phyloP scores from a whole-genome alignment of 2,888 invertebrate species.

The Nomada goodeniana region DNA sequence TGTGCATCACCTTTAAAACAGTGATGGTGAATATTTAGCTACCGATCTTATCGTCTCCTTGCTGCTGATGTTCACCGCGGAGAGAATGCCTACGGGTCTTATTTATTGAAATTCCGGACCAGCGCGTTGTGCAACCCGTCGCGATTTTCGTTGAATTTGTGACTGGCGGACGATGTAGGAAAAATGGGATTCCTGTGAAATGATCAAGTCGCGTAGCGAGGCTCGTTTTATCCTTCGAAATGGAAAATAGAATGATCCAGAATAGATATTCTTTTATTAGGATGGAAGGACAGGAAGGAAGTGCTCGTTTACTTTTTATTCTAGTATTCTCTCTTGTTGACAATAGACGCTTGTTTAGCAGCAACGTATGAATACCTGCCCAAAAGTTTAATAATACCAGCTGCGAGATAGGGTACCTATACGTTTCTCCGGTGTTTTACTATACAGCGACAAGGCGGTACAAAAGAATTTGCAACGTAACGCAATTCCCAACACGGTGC shows the following conservation, averaged over 20 bases:
- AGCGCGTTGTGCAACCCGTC: slow-evolving; percentile 14
- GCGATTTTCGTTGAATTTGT: slow-evolving; percentile 31
- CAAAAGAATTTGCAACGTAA: slow-evolving; percentile 33
- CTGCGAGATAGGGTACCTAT: too few species aligned
- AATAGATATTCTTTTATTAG: too few species aligned
- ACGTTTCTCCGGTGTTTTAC: background rate
- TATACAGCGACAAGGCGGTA: background rate
- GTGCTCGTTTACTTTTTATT: background rate
- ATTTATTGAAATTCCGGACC: slow-evolving; percentile 55
- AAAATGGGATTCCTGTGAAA: background rate
- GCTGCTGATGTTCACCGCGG: slow-evolving; percentile 4
- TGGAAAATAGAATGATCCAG: too few species aligned
- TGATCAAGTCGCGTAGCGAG: too few species aligned
- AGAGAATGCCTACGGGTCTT: slow-evolving; percentile 39
- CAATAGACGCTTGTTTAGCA: background rate
- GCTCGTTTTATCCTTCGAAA: too few species aligned
- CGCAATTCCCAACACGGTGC: background rate
- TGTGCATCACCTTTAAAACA: slow-evolving; percentile 72
- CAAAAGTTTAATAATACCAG: too few species aligned
- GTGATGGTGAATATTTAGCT: slow-evolving; percentile 71
- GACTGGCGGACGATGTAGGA: too few species aligned
- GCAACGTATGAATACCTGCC: too few species aligned
- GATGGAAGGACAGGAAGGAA: too few species aligned
- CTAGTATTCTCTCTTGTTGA: background rate
- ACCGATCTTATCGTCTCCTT: slow-evolving; percentile 55